These are phyloP conservation scores for Pipra filicauda DNA, from an alignment of 2,113 vertebrate genomes.

Conservation along the genomic window DNA sequence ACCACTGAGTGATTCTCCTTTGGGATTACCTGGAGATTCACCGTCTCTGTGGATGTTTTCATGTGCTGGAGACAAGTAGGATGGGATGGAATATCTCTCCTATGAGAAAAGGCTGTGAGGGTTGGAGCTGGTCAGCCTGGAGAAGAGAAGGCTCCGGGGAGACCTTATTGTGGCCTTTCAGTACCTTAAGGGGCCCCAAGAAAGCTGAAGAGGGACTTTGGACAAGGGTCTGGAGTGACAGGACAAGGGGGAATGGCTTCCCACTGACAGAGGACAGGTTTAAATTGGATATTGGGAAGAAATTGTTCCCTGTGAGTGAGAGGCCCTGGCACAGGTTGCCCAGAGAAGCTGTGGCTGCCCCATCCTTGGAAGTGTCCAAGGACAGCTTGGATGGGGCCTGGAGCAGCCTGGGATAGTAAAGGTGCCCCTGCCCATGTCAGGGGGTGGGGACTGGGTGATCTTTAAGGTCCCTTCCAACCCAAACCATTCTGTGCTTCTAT, in stretches of 20 bases:
- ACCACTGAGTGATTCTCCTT: neutral
- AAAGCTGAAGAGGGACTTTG: neutral
- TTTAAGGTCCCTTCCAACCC: neutral
- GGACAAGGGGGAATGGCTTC: neutral
- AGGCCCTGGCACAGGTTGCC: neutral
- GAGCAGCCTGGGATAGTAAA: neutral
- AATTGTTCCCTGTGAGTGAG: rapidly evolving
- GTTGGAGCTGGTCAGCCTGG: neutral
- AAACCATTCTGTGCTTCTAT: neutral
- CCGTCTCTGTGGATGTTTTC: neutral
- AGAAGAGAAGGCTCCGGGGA: neutral
- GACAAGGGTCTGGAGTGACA: neutral
- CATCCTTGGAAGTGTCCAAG: neutral
- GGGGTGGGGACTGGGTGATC: neutral
- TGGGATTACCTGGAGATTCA: neutral
- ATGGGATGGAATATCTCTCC: neutral
- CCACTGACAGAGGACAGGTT: rapidly evolving
- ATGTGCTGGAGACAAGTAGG: rapidly evolving
- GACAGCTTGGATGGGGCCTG: rapidly evolving
- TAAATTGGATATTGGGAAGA: neutral
- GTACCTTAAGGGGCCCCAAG: rapidly evolving
- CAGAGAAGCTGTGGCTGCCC: neutral
- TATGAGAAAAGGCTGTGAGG: neutral
- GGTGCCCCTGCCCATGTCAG: neutral
- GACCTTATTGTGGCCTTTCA: neutral